Evolutionary conservation across 2,113 vertebrate species (phyloP), one percentile per base, ranked within the genome.

Genomic region (Canis aureus): DNA sequence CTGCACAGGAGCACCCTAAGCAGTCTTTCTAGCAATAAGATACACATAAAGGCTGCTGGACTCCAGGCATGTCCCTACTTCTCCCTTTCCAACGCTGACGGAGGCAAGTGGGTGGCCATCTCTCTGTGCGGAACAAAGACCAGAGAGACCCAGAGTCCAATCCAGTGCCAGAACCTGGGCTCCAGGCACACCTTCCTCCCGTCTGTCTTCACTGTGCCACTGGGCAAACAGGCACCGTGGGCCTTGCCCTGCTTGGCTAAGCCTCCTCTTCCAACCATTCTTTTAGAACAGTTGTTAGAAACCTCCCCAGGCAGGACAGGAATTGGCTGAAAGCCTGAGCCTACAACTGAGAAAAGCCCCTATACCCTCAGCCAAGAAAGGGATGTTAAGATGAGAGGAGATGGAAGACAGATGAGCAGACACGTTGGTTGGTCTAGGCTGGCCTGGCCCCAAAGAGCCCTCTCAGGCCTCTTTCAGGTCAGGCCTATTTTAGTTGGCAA

Each of bases 271-370:
- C 86, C 57, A 73, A 51, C 88, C 57, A 25, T 79, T 74, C 89
- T 80, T 49, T 73, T 59, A 85, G 57, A 76, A 81, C 15, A 69
- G 78, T 59, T 92, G 15, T 66, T 86, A 76, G 0, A 15, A 86
- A 82, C 85, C 89, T 92, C 73, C 79, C 86, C 29, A 78, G 60
- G 86, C 32, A 73, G 78, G 64, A 64, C 49, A 74, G 85, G 66
- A 95, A 81, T 10, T 90, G 89, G 93, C 85, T 29, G 53, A 69
- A 79, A 32, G 83, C 35, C 89, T 59, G 55, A 59, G 64, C 27
- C 57, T 86, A 69, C 59, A 89, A 92, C 57, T 69, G 66, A 96
- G 89, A 90, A 97, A 92, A 86, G 85, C 60, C 80, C 89, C 66
- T 82, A 93, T 0, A 86, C 51, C 71, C 38, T 81, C 17, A 93